These are phyloP conservation scores for Vanessa tameamea DNA, from an alignment of 1,140 invertebrate genomes.

Conservation along the genomic window DNA sequence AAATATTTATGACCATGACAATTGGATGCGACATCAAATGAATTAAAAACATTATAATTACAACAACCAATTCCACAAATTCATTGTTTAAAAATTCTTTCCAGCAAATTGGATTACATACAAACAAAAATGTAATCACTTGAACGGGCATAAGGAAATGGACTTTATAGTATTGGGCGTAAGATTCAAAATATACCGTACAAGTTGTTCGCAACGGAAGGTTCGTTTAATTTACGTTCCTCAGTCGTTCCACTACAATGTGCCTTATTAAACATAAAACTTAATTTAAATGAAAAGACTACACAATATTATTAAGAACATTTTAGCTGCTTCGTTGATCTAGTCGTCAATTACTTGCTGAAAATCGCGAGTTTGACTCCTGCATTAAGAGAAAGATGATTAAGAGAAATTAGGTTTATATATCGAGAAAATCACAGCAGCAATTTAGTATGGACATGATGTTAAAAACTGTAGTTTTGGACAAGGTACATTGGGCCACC, in stretches of 20 bases:
- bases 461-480: too few relatives aligned
- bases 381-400: too few relatives aligned
- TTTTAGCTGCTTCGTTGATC: background rate
- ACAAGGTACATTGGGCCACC: too few relatives aligned
- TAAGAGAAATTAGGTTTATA: too few relatives aligned
- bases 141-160: background rate
- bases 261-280: conserved; percentile 9
- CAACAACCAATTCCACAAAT: conserved; percentile 9
- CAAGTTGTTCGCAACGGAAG: background rate
- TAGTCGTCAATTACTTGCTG: too few relatives aligned
- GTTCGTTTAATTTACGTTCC: conserved; percentile 1
- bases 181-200: background rate
- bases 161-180: background rate
- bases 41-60: conserved; percentile 21
- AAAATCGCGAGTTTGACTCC: too few relatives aligned
- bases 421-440: too few relatives aligned
- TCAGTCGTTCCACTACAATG: conserved; percentile 10
- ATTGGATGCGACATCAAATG: background rate
- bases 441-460: too few relatives aligned
- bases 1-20: too few relatives aligned
- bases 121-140: conserved; percentile 17
- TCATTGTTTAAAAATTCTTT: conserved; percentile 19
- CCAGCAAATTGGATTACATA: conserved; percentile 21
- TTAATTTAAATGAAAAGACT: conserved; percentile 11
- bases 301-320: background rate